Percentiles rank a stretch among this genome's conserved stretches.
Conservation (phyloP, 2,113 vertebrate species). For the Cryptoleucopteryx plumbea region DNA sequence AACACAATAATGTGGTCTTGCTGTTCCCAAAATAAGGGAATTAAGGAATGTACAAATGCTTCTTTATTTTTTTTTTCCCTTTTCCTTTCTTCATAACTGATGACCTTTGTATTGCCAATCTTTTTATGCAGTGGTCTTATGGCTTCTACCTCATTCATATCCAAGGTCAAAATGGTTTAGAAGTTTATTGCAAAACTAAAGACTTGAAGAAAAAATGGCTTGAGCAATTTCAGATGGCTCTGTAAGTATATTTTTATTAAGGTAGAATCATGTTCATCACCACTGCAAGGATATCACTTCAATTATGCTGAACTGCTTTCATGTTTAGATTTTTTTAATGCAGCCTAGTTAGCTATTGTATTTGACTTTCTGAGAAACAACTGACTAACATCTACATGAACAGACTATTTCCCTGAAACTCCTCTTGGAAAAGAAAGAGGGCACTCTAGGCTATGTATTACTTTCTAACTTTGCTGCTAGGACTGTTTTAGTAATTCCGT, state of each 20-base stretch:
- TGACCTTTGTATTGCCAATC: background rate
- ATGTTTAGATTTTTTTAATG: background rate
- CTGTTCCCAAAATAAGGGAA: background rate
- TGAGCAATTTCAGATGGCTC: constrained; percentile 97
- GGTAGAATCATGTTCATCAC: background rate
- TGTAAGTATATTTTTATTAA: constrained; percentile 82
- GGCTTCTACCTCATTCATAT: constrained; percentile 98
- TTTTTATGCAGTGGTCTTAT: constrained; percentile 88
- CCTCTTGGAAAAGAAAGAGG: constrained; percentile 66
- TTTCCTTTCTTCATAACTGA: background rate
- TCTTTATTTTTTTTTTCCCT: rapidly evolving
- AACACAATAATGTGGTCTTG: background rate
- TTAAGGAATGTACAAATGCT: background rate
- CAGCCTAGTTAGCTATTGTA: background rate
- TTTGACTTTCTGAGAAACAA: background rate
- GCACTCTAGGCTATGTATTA: constrained; percentile 59
- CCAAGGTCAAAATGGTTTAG: constrained; percentile 93
- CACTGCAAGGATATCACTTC: background rate
- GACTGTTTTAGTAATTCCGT: background rate
- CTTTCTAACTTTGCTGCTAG: background rate
- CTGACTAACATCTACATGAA: background rate
- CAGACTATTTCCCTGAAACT: background rate
- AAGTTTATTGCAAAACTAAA: constrained; percentile 99
- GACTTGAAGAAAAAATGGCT: constrained; percentile 99
- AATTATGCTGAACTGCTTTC: background rate